Evolutionary conservation across 1,140 invertebrate species (phyloP), one percentile per base, ranked within the genome.

Genomic region (Microplitis mediator): DNA sequence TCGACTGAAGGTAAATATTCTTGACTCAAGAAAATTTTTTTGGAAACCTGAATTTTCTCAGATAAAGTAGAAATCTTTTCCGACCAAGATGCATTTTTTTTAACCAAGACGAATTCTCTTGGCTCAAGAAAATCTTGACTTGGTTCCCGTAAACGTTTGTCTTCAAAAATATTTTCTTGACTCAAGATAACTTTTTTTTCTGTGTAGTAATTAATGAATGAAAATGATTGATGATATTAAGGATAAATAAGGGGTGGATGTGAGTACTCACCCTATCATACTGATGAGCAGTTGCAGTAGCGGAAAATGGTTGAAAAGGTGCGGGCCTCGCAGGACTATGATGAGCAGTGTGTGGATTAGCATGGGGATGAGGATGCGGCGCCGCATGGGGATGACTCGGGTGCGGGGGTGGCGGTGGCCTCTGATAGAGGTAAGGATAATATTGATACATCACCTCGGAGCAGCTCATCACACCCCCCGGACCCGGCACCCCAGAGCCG

Each of bases 401-500:
- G 77, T 80, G 82, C 74, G 78, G 83, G 74, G 82, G 88, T 79
- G 79, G 88, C 81, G 80, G 88, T 83, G 80, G 84, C 85, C 88
- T 87, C 82, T 89, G 88, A 79, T 89, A 89, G 70, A 90, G 85
- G 81, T 90, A 90, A 79, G 89, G 89, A 82, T 89, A 89, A 82
- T 90, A 90, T 83, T 89, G 89, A 87, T 90, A 90, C 85, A 90
- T 89, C 84, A 90, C 89, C 85, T 90, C 89, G 82, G 89, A 88
- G 82, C 89, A 90, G 85, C 88, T 89, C 89, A 90, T 90, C 79
- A 86, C 85, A 84, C 84, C 86, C 80, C 84, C 83, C 79, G 83
- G 82, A 82, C 85, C 82, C 81, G 85, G 82, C 84, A 82, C 84
- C 82, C 84, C 84, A 80, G 84, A 86, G 84, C 85, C 84, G 83